Evolutionary conservation across 2,113 vertebrate species (phyloP).

Genomic region (Brienomyrus longianalis): DNA sequence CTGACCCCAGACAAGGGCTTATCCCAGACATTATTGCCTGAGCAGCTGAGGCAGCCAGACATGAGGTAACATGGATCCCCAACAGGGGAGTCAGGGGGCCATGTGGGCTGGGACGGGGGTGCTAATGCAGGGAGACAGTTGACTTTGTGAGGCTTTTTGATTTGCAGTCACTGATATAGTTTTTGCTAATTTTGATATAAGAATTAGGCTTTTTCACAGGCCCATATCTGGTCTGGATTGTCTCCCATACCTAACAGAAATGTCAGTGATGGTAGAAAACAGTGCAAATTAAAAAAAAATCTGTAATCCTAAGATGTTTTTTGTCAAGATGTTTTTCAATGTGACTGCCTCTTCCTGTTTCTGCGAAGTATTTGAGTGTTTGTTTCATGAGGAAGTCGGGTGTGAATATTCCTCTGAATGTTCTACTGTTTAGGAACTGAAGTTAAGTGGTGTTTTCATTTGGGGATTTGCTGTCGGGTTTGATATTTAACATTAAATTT

Average conservation of each 20-base stretch:
- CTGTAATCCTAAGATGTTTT: not conserved
- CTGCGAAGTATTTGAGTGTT: not conserved
- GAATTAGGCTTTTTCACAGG: not conserved
- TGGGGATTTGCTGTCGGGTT: not conserved
- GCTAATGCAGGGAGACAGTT: slow-evolving; percentile 10
- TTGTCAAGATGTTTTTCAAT: not conserved
- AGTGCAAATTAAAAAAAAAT: not conserved
- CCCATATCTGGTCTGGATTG: not conserved
- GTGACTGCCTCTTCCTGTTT: not conserved
- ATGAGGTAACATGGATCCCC: slow-evolving; percentile 26
- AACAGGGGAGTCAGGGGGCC: slow-evolving; percentile 19
- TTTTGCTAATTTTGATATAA: not conserved
- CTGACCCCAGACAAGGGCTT: slow-evolving; percentile 21
- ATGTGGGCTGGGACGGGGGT: slow-evolving; percentile 1
- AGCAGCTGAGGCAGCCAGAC: slow-evolving; percentile 24
- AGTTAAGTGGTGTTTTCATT: not conserved
- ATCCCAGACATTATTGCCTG: slow-evolving; percentile 24
- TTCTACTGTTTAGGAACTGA: not conserved
- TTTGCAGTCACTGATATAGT: slow-evolving; percentile 9
- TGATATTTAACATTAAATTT: not conserved
- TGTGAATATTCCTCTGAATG: not conserved
- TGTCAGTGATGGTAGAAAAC: not conserved
- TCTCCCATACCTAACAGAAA: not conserved
- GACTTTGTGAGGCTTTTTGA: slow-evolving; percentile 8
- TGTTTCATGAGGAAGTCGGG: slow-evolving; percentile 3